Evolutionary conservation across 2,888 invertebrate species (phyloP), one percentile per base, ranked within the genome.

Genomic region (Melanophora roralis): DNA sequence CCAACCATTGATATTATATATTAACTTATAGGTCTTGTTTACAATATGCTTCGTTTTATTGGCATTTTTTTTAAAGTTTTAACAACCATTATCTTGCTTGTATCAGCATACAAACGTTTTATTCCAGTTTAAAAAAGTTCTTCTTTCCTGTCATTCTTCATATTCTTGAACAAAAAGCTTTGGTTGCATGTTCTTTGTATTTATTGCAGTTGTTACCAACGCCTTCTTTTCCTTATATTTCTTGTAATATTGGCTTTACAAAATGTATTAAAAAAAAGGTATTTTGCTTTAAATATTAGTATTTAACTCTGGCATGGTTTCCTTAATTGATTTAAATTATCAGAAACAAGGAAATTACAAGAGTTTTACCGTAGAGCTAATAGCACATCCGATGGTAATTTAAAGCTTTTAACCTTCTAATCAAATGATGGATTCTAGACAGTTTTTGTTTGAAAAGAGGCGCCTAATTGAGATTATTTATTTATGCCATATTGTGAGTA

Each of bases 111-210:
- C 32, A 69, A 59, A 59, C 67, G 71, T 55, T 27, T 3, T 62
- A 67, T 76, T 79, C 75, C 67, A 71, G 53, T 71, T 79, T 71
- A 55, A 69, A 59, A 65, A 32, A 47, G 53, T 71, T n/a, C 34
- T 45, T 34, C 7, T 19, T 40, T 68, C 21, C 36, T 47, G 27
- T 67, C 34, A 32, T n/a, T 9, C 38, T 9, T 34, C n/a, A 19
- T 38, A 19, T 14, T 65, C 32, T 47, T 21, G 55, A 2, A 2
- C 19, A 0, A 34, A 53, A 43, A 45, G 1, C 34, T 21, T 43
- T 19, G 5, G 14, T 9, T 14, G 9, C 23, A 27, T 49, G 3
- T 57, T 51, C 2, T 38, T 16, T 7, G 5, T 16, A 19, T 36
- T 21, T 6, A 8, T 51, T 53, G 21, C 62, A 27, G 27, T 64